Evolutionary conservation across 2,888 invertebrate species (phyloP), one percentile per base, ranked within the genome.

Genomic region (Cetonia aurata): DNA sequence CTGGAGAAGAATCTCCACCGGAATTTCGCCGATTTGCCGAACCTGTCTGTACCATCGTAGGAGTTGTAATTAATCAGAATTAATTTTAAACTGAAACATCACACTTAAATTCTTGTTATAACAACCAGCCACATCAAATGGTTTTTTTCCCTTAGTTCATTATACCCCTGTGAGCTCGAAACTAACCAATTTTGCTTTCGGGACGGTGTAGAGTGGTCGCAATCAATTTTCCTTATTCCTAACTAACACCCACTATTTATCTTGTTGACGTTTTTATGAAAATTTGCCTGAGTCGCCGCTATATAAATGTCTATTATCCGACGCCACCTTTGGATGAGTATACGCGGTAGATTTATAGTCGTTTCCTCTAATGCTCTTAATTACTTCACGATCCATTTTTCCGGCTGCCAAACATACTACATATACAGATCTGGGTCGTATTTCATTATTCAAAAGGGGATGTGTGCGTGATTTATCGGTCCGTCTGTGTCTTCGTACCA

Each of bases 251-350:
- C 55, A 56, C 55, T 13, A 56, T 56, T 56, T 56, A 56, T 56
- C 37, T 37, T 31, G 33, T 37, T 56, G 55, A 56, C 55, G 55
- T 56, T 56, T 56, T 56, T 56, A 56, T 56, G 55, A 56, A 56
- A 56, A 56, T 56, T 56, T 56, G 15, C 55, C 55, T 56, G 55
- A n/a, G 37, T 37, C 0, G 12, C 37, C 37, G 37, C 55, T 37
- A 15, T 25, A 25, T 56, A 56, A 56, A 25, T 9, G 55, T 12
- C 55, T 37, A 56, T 56, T 56, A 56, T 56, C 33, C 33, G 13
- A 31, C 37, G 13, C 44, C 44, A 56, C 55, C 37, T 37, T 31
- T 37, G 15, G 15, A 15, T 19, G 25, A 4, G 25, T 4, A 25
- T 25, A 25, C 33, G 37, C 31, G 31, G 55, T 56, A 56, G 55